Evolutionary conservation across 2,888 invertebrate species (phyloP).

Genomic region (Acanthococcus lagerstroemiae): DNA sequence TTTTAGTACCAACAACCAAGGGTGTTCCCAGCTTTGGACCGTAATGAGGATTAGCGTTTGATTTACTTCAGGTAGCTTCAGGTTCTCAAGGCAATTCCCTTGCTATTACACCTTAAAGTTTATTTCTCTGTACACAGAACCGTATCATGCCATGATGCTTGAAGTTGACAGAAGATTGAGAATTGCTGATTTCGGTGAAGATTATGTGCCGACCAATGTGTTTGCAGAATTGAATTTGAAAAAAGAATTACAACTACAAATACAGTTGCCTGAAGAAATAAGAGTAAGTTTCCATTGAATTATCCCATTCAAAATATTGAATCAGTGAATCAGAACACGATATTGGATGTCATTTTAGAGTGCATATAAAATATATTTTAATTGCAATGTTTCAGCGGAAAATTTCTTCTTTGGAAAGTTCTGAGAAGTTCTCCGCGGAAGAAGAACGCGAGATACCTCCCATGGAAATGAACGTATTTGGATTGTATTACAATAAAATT

Average conservation of each 20-base stretch:
- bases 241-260: slow-evolving; percentile 5
- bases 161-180: slow-evolving; percentile 53
- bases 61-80: too few species aligned
- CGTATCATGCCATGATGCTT: slow-evolving; percentile 45
- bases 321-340: too few species aligned
- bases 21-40: too few species aligned
- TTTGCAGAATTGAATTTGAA: background rate
- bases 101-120: too few species aligned
- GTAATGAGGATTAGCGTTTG: too few species aligned
- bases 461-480: slow-evolving; percentile 33
- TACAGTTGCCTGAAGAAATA: slow-evolving; percentile 14
- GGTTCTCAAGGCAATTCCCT: background rate
- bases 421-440: slow-evolving; percentile 35
- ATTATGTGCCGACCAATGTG: slow-evolving; percentile 46
- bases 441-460: slow-evolving; percentile 48
- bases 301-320: background rate
- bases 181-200: slow-evolving; percentile 58
- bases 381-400: slow-evolving; percentile 13
- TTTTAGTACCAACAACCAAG: too few species aligned
- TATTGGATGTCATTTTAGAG: background rate
- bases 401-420: slow-evolving; percentile 26
- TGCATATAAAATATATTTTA: background rate
- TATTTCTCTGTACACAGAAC: too few species aligned
- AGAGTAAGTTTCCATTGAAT: slow-evolving; percentile 42
- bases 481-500: slow-evolving; percentile 51